Evolutionary conservation across 2,113 vertebrate genomes (phyloP).

Genomic region (Vulpes ferrilata): DNA sequence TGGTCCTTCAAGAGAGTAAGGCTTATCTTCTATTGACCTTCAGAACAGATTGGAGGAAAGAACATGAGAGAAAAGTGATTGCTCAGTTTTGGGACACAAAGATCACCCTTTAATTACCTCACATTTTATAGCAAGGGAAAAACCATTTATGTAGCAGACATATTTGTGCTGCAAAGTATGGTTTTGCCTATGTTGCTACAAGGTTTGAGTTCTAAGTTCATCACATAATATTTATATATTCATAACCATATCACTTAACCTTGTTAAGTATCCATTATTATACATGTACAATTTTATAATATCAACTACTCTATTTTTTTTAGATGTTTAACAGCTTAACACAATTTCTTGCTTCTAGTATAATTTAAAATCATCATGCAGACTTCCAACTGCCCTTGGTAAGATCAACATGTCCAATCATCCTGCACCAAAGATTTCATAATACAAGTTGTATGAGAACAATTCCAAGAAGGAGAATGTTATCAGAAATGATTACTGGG

Average conservation of each 20-base stretch:
- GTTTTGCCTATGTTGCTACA: background rate
- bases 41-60: background rate
- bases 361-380: conserved; percentile 23
- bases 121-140: background rate
- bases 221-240: background rate
- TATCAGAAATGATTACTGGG: background rate
- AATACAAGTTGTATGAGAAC: background rate
- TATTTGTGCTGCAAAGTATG: background rate
- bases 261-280: background rate
- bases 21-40: background rate
- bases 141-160: background rate
- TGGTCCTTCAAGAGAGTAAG: background rate
- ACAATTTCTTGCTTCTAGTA: background rate
- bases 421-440: background rate
- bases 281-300: conserved; percentile 5
- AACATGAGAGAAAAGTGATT: background rate
- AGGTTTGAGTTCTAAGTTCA: background rate
- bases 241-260: background rate
- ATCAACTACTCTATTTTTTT: background rate
- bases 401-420: background rate
- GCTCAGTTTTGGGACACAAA: background rate
- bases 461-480: background rate
- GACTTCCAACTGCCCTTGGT: background rate
- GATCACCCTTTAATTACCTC: background rate
- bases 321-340: background rate